A percentile compares a stretch with the other conserved stretches of the same genome.
Evolutionary conservation across 2,113 vertebrate species (phyloP).

Genomic region (Cercopithecus mona): DNA sequence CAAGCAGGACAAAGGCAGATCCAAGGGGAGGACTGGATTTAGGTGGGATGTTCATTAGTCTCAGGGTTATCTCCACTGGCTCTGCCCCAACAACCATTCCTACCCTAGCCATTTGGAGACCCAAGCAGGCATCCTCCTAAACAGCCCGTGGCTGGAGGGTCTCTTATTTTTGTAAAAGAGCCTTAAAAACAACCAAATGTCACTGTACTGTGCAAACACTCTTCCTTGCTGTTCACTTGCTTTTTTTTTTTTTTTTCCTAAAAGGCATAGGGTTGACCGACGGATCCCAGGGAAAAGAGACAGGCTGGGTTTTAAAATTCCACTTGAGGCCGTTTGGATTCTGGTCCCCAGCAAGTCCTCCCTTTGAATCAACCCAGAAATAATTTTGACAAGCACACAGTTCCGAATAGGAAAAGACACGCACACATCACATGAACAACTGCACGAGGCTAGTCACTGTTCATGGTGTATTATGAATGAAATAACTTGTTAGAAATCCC

Average conservation of each 20-base stretch:
- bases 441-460: slow-evolving; percentile 79
- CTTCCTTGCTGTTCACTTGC: neutral
- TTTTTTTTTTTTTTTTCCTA: neutral
- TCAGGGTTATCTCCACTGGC: neutral
- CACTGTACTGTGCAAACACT: neutral
- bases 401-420: slow-evolving; percentile 78
- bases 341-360: slow-evolving; percentile 79
- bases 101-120: neutral
- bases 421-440: slow-evolving; percentile 74
- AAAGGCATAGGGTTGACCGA: neutral
- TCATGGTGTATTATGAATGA: slow-evolving; percentile 74
- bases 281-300: neutral
- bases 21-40: slow-evolving; percentile 73
- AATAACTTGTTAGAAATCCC: slow-evolving; percentile 72
- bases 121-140: neutral
- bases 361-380: slow-evolving; percentile 80
- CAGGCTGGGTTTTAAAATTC: slow-evolving; percentile 21
- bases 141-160: neutral
- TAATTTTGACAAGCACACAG: slow-evolving; percentile 77
- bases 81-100: neutral
- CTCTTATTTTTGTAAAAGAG: slow-evolving; percentile 4
- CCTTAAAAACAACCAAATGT: neutral
- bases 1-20: slow-evolving; percentile 70
- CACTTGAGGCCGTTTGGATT: slow-evolving; percentile 71
- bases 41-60: neutral